Conservation (phyloP, 2,113 vertebrate species). For the Bambusicola thoracicus region DNA sequence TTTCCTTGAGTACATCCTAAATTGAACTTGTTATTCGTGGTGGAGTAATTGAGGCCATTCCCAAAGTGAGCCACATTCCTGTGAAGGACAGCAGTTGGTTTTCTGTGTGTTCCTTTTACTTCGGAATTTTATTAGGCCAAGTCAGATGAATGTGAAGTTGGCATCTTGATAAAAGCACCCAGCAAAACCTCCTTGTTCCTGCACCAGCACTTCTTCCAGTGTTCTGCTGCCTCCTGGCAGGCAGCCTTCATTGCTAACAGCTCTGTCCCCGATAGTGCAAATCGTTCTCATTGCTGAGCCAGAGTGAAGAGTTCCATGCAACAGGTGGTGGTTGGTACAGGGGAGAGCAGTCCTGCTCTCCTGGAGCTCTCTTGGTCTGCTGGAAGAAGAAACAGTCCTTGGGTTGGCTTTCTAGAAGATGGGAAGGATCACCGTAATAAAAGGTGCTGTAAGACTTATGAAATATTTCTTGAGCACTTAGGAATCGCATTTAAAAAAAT, state of each 20-base stretch:
- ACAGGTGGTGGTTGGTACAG: not conserved
- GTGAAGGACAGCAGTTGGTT: not conserved
- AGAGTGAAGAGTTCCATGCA: not conserved
- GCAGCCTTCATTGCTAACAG: not conserved
- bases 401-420: constrained; percentile 18
- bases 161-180: not conserved
- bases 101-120: not conserved
- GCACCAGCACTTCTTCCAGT: not conserved
- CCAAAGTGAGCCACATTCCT: not conserved
- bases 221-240: not conserved
- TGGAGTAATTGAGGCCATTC: not conserved
- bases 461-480: constrained; percentile 37
- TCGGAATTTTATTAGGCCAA: not conserved
- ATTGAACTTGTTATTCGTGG: not conserved
- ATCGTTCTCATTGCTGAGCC: not conserved
- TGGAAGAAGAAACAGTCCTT: not conserved
- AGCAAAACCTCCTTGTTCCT: not conserved
- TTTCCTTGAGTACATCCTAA: not conserved
- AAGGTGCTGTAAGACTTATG: not conserved
- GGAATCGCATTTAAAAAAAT: not conserved
- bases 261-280: not conserved
- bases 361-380: not conserved
- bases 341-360: not conserved
- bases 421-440: not conserved
- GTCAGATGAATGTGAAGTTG: not conserved